Conservation (phyloP, 2,797 vertebrate genomes). For the Clarias laeviceps region DNA sequence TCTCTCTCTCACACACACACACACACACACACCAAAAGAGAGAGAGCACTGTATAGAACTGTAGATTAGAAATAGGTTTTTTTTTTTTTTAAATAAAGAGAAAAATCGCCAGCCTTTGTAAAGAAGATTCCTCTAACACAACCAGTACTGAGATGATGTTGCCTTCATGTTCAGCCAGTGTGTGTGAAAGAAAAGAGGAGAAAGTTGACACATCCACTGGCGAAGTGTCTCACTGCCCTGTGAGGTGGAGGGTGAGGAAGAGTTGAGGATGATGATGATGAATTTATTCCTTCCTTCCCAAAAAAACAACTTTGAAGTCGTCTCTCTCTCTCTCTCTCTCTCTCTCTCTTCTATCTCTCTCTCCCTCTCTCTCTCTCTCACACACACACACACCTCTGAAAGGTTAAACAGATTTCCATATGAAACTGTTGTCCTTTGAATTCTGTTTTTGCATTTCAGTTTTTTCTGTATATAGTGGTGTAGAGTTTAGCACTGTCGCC, state of each 20-base stretch:
- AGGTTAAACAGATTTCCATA: background rate
- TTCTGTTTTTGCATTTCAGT: background rate
- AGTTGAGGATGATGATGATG: background rate
- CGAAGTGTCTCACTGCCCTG: background rate
- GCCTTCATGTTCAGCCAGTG: slow-evolving; percentile 20
- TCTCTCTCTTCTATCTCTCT: background rate
- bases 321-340: background rate
- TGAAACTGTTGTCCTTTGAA: slow-evolving; percentile 11
- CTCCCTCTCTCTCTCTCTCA: background rate
- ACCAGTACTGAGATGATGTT: background rate
- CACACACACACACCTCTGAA: background rate
- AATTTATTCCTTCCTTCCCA: slow-evolving; percentile 8
- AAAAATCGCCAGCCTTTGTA: slow-evolving; percentile 25
- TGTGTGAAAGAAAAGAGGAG: slow-evolving; percentile 17
- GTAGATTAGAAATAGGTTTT: background rate
- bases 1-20: no score
- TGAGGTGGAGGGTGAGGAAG: background rate
- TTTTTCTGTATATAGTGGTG: background rate
- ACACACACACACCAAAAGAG: no score
- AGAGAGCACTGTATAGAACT: background rate
- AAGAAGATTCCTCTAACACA: slow-evolving; percentile 26
- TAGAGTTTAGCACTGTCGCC: no score
- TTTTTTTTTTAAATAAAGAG: background rate
- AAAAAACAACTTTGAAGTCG: background rate
- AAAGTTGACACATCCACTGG: slow-evolving; percentile 38